Evolutionary conservation across 2,888 invertebrate species (phyloP).

Genomic region (Glaucopsyche alexis): DNA sequence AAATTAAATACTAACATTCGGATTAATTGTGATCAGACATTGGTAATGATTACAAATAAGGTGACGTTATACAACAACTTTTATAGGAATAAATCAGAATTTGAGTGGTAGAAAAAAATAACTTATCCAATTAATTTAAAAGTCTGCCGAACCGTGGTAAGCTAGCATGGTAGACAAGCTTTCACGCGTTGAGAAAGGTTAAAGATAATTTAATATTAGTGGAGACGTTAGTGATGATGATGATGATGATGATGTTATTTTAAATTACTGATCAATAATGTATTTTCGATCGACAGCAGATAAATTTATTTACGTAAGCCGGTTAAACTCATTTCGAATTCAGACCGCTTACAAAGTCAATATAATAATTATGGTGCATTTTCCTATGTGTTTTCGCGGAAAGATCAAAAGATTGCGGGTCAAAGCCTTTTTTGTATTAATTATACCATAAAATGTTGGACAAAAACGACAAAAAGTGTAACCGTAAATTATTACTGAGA

Average conservation of each 20-base stretch:
- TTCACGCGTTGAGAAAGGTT: no score
- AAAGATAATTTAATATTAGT: no score
- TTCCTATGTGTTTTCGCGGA: slow-evolving; percentile 30
- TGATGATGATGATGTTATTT: neutral
- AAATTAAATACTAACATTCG: neutral
- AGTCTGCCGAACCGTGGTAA: no score
- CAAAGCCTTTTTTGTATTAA: slow-evolving; percentile 48
- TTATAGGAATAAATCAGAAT: no score
- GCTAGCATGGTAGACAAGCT: no score
- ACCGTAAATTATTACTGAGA: slow-evolving; percentile 25
- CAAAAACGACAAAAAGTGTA: slow-evolving; percentile 67
- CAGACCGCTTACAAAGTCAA: slow-evolving; percentile 40
- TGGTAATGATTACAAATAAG: no score
- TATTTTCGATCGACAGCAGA: slow-evolving; percentile 59
- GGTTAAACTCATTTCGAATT: slow-evolving; percentile 60
- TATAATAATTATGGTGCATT: slow-evolving; percentile 38
- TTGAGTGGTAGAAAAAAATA: no score
- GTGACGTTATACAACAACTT: no score
- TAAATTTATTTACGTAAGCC: slow-evolving; percentile 68
- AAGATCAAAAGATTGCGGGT: slow-evolving; percentile 44
- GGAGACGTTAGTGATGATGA: neutral
- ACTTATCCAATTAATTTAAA: no score
- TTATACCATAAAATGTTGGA: slow-evolving; percentile 46
- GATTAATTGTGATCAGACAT: no score
- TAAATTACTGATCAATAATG: slow-evolving; percentile 49